Evolutionary conservation across 2,888 invertebrate species (phyloP).

Genomic region (Choristoneura rosaceana): DNA sequence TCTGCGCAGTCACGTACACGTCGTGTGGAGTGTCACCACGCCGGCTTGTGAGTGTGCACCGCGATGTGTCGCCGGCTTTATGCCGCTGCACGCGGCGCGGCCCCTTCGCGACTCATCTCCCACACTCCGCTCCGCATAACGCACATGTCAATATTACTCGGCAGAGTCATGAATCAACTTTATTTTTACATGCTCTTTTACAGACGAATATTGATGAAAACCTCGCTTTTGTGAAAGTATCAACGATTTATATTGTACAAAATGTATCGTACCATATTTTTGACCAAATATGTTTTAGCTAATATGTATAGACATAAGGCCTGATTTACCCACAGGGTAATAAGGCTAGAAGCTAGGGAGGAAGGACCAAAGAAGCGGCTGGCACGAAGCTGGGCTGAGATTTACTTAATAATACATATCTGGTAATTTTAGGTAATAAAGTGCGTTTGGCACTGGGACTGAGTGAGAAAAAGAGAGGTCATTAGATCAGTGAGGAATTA

Average conservation of each 20-base stretch:
- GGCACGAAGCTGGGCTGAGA: no score
- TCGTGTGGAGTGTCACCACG: slow-evolving; percentile 69
- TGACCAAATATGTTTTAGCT: no score
- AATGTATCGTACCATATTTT: no score
- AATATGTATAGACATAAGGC: no score
- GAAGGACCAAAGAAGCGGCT: no score
- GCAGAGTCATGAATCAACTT: slow-evolving; percentile 19
- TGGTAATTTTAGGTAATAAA: no score
- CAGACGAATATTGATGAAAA: slow-evolving; percentile 7
- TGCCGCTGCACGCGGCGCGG: slow-evolving; percentile 65
- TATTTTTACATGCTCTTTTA: slow-evolving; percentile 2
- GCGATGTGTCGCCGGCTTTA: slow-evolving; percentile 57
- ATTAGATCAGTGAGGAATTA: no score
- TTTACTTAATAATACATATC: no score
- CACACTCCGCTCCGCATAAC: slow-evolving; percentile 15
- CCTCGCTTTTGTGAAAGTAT: background rate
- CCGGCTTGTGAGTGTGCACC: slow-evolving; percentile 47
- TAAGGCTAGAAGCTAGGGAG: no score
- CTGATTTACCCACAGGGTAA: no score
- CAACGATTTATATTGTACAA: background rate
- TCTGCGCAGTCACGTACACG: slow-evolving; percentile 81
- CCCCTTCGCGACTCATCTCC: slow-evolving; percentile 20
- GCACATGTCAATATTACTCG: slow-evolving; percentile 22
- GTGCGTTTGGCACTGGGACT: no score
- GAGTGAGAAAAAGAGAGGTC: no score